Base-by-base conservation (phyloP, 1,140 invertebrate species). In the Pissodes strobi region DNA sequence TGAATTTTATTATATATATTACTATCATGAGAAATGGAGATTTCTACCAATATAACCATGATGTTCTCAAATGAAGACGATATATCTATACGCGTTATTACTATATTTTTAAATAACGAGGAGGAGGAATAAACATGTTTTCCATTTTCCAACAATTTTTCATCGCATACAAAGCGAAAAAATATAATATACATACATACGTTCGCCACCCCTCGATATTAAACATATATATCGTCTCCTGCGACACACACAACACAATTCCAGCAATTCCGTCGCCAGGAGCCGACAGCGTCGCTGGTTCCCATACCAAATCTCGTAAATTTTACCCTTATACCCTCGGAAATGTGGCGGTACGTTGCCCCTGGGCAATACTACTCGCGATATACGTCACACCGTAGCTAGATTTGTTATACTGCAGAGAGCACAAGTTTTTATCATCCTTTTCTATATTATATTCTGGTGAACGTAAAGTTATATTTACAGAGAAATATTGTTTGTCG, bases 341-440 rank as follows among this genome's bases (percentile, higher is more conserved):
- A 52, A 62, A 62, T 62, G 59, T 62, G 48, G 39, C 61, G 15
- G 49, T 38, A 55, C 46, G 53, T 56, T 39, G 62, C 53, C 62
- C 53, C 62, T 57, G 52, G 62, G 62, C 62, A 57, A 56, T 64
- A 57, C 49, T 38, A 63, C 34, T 56, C 60, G 62, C 52, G 52
- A 64, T 56, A 64, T 57, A 64, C 53, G 52, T 64, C 53, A 56
- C 45, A 56, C 51, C 10, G 25, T 41, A 45, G 52, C 62, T 64
- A 57, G 62, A 64, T 64, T 64, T 64, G 52, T 64, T 56, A 49
- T 25, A 64, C 62, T 64, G 52, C 43, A 39, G 62, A 53, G 62
- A 51, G 39, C 53, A 57, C 62, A 64, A 64, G 43, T 64, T 64
- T 30, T 64, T 57, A 57, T 64, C 62, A 56, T 64, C 57, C 53